These are phyloP conservation scores for Xerus inauris DNA, from an alignment of 2,113 vertebrate genomes.

Conservation along the genomic window DNA sequence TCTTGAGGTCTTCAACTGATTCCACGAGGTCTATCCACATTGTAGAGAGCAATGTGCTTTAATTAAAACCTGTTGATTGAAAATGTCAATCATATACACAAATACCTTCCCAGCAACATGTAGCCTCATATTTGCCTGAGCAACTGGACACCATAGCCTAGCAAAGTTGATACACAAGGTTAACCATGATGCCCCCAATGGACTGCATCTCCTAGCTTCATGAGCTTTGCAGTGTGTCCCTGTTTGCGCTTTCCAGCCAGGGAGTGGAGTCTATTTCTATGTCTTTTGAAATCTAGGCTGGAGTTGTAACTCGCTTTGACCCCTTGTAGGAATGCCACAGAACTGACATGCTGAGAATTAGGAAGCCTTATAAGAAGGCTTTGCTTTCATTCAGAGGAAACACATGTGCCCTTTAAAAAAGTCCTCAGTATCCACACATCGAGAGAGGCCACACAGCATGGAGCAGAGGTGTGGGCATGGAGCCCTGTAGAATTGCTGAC, in stretches of 20 bases:
- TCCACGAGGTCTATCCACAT: not conserved
- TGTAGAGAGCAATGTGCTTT: not conserved
- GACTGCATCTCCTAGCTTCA: not conserved
- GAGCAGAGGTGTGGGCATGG: not conserved
- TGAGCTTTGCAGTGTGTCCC: not conserved
- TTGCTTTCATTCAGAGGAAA: constrained; percentile 6
- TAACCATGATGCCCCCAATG: not conserved
- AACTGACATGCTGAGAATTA: not conserved
- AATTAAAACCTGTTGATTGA: not conserved
- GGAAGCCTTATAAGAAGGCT: not conserved
- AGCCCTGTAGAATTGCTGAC: not conserved
- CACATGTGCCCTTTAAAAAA: not conserved
- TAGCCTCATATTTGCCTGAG: not conserved
- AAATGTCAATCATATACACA: not conserved
- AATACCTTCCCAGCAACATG: not conserved
- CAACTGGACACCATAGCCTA: not conserved
- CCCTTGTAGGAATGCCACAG: not conserved
- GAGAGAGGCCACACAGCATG: not conserved
- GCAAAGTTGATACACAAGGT: not conserved
- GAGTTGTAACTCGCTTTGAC: no score
- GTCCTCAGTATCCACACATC: not conserved
- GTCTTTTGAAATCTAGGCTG: not conserved
- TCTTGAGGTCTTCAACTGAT: not conserved
- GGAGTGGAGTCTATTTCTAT: not conserved
- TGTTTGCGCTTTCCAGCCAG: not conserved